phyloP scores from a whole-genome alignment of 2,888 invertebrate genomes.

The Xestoiulus laeticollis region DNA sequence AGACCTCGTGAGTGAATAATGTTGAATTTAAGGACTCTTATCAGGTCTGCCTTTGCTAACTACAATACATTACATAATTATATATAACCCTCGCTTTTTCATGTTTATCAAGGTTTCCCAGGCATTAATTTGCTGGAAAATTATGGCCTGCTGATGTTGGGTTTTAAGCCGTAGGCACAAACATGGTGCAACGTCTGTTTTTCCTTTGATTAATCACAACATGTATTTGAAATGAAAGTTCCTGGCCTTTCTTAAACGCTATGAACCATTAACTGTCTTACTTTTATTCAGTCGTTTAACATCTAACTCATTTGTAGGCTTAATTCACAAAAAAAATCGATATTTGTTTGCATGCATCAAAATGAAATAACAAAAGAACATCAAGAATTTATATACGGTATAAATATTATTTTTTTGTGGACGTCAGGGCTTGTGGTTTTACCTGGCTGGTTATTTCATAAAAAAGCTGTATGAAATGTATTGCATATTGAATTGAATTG shows the following conservation, averaged over 20 bases:
- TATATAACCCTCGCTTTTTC: not conserved
- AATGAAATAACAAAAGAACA: not conserved
- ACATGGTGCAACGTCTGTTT: not conserved
- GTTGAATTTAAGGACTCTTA: not conserved
- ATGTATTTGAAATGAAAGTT: not conserved
- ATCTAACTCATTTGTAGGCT: not conserved
- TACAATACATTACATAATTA: not conserved
- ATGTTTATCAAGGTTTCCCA: slow-evolving; percentile 25
- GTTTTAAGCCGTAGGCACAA: not conserved
- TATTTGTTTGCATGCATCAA: not conserved
- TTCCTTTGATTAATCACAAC: slow-evolving; percentile 7
- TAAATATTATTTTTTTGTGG: no score
- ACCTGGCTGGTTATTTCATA: no score
- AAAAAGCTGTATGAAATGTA: no score
- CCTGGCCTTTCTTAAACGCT: not conserved
- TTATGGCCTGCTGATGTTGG: not conserved
- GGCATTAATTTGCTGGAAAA: slow-evolving; percentile 29
- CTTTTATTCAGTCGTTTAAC: not conserved
- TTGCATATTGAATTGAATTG: no score
- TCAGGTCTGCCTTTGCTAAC: not conserved
- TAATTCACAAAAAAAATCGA: not conserved
- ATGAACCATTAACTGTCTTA: not conserved
- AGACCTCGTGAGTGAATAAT: slow-evolving; percentile 27
- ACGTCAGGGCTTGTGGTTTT: no score
- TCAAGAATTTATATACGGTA: not conserved